Evolutionary conservation across 2,797 vertebrate genomes (phyloP).

Genomic region (Poeciliopsis paucimaculata): DNA sequence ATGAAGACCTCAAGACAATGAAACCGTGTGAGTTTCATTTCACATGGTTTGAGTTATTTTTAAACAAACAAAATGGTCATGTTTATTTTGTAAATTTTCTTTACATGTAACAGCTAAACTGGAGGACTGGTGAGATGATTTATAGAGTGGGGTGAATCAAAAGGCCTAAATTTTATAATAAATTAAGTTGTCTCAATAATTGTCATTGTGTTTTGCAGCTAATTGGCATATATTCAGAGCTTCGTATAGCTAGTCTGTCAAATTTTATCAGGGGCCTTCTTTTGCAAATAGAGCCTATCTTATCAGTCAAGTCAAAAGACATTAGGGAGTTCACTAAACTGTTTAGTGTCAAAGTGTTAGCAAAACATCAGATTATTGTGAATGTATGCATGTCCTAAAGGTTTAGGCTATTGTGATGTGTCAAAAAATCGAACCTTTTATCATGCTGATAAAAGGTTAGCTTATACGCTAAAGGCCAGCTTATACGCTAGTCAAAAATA

Average conservation of each 20-base stretch:
- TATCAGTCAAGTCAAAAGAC: no score
- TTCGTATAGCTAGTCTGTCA: not conserved
- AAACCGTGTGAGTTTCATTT: conserved; percentile 18
- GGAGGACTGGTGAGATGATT: not conserved
- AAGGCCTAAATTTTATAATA: not conserved
- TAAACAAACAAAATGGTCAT: not conserved
- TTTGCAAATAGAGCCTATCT: not conserved
- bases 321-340: not conserved
- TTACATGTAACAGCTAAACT: no score
- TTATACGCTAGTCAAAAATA: not conserved
- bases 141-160: not conserved
- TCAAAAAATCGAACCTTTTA: not conserved
- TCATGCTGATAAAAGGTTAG: no score
- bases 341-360: not conserved
- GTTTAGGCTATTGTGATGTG: not conserved
- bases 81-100: not conserved
- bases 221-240: not conserved
- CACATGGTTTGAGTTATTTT: not conserved
- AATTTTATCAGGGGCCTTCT: not conserved
- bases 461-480: no score
- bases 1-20: not conserved
- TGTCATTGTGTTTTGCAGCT: not conserved
- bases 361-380: not conserved
- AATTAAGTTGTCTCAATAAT: not conserved
- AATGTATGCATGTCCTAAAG: not conserved